Evolutionary conservation across 2,888 invertebrate genomes (phyloP).

Genomic region (Dromius quadrimaculatus): DNA sequence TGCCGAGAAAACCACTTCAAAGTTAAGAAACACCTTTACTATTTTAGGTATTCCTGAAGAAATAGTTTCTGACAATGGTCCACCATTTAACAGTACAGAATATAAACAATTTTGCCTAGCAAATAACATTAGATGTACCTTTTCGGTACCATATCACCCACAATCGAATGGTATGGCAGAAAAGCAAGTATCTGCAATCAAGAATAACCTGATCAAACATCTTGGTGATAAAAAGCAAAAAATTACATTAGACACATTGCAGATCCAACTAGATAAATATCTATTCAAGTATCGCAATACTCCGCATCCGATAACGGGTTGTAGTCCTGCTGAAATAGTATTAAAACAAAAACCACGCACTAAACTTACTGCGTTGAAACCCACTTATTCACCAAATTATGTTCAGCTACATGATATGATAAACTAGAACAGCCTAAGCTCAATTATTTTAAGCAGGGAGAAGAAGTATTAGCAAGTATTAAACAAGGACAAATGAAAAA

Average conservation of each 20-base stretch:
- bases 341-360: constrained; percentile 12
- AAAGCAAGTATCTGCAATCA: constrained; percentile 37
- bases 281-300: constrained; percentile 15
- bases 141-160: constrained; percentile 50
- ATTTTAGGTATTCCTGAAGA: constrained; percentile 41
- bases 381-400: too few relatives aligned
- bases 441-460: too few relatives aligned
- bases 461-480: too few relatives aligned
- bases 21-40: too few relatives aligned
- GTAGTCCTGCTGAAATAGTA: constrained; percentile 3
- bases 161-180: constrained; percentile 48
- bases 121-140: constrained; percentile 41
- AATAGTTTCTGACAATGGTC: too few relatives aligned
- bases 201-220: constrained; percentile 8
- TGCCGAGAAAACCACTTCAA: constrained; percentile 29
- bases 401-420: too few relatives aligned
- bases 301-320: constrained; percentile 2
- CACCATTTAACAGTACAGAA: constrained; percentile 51
- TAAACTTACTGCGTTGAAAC: too few relatives aligned
- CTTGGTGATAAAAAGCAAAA: not conserved
- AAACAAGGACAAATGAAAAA: too few relatives aligned
- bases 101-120: constrained; percentile 41
- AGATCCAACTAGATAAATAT: not conserved
- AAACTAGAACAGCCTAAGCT: too few relatives aligned
- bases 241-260: not conserved